Conservation (phyloP, 2,113 vertebrate species). For the Fregetta grallaria region DNA sequence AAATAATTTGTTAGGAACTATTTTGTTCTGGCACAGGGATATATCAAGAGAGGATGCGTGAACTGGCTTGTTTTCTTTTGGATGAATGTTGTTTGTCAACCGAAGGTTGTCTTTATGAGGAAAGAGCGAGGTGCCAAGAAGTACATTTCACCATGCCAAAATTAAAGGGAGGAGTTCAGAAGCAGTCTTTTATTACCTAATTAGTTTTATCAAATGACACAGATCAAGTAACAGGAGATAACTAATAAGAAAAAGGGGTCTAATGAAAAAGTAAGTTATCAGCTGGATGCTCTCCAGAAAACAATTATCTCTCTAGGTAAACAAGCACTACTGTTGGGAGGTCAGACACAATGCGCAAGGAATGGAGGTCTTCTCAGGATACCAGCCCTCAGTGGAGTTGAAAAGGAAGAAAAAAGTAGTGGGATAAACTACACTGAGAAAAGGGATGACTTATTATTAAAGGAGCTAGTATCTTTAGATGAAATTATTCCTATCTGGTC, state of each 20-base stretch:
- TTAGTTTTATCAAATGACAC: constrained; percentile 65
- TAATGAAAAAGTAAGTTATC: constrained; percentile 52
- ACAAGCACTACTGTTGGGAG: constrained; percentile 41
- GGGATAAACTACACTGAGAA: background rate
- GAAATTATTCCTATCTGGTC: background rate
- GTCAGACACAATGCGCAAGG: background rate
- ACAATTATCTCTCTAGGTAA: constrained; percentile 47
- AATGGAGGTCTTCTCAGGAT: constrained; percentile 32
- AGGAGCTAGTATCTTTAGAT: background rate
- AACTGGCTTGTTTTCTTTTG: constrained; percentile 49
- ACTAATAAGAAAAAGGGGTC: constrained; percentile 43
- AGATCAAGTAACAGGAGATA: constrained; percentile 53
- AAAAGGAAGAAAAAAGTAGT: background rate
- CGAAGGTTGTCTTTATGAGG: constrained; percentile 42
- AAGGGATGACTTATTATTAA: background rate
- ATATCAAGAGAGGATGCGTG: constrained; percentile 23
- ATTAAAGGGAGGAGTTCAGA: constrained; percentile 54
- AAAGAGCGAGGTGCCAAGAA: constrained; percentile 14
- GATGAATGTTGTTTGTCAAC: constrained; percentile 52
- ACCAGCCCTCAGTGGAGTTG: background rate
- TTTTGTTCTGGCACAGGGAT: constrained; percentile 45
- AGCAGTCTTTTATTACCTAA: constrained; percentile 56
- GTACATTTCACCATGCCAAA: constrained; percentile 45
- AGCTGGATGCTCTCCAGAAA: constrained; percentile 48
- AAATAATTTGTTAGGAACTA: constrained; percentile 59